A percentile compares a stretch with the other conserved stretches of the same genome.
Evolutionary conservation across 2,888 invertebrate genomes (phyloP).

Genomic region (Pseudococcus longispinus): DNA sequence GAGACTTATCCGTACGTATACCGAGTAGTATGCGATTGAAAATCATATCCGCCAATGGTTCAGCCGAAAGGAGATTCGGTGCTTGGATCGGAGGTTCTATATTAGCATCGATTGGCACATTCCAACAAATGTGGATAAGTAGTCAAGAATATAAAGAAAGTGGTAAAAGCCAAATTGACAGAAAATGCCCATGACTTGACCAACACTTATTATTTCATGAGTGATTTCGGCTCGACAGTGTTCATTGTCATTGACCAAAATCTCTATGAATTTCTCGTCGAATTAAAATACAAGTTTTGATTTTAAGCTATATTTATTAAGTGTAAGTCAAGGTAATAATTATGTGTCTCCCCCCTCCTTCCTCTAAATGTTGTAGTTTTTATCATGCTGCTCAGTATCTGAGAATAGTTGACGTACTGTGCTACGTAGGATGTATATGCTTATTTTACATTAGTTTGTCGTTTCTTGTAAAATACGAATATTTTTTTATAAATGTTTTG

Average conservation of each 20-base stretch:
- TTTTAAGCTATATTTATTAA: not conserved
- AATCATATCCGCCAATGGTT: conserved; percentile 89
- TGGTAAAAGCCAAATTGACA: conserved; percentile 94
- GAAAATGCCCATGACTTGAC: conserved; percentile 80
- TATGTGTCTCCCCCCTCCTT: not conserved
- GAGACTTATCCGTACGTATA: conserved; percentile 84
- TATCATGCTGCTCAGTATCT: not conserved
- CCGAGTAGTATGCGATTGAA: conserved; percentile 95
- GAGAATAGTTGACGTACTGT: not conserved
- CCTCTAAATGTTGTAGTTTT: not conserved
- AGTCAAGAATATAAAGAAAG: conserved; percentile 99
- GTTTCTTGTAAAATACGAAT: not conserved
- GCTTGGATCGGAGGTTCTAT: conserved; percentile 99
- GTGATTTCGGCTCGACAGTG: not conserved
- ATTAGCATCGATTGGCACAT: conserved; percentile 95
- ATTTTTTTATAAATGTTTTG: too few species aligned
- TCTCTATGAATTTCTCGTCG: not conserved
- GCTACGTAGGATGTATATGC: not conserved
- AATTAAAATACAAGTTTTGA: not conserved
- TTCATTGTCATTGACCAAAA: not conserved
- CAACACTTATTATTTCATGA: not conserved
- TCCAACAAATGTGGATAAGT: conserved; percentile 99
- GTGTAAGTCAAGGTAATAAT: not conserved
- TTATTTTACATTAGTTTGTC: not conserved
- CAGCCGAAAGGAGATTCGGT: conserved; percentile 90